Evolutionary conservation across 2,888 invertebrate genomes (phyloP), one percentile per base, ranked within the genome.

Genomic region (Hyposoter dolosus): DNA sequence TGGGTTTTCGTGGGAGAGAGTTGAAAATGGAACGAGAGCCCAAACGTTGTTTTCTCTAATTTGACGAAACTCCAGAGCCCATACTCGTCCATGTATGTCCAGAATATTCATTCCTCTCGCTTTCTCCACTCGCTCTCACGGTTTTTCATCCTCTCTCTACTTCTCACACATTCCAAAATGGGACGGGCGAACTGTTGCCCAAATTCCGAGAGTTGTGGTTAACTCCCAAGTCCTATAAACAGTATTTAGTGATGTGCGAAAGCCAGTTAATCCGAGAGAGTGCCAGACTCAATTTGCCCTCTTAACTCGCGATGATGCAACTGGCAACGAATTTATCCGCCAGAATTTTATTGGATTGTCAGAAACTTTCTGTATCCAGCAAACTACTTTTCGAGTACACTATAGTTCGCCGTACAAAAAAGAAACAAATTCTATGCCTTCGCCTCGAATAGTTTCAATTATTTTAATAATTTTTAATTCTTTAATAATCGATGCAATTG

Each of bases 141-240:
- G 19, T 63, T 7, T 45, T 10, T 45, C 60, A 15, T 12, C 19
- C 63, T 45, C 32, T 7, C n/a, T 15, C 60, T n/a, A 19, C 15
- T n/a, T 40, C 63, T 6, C 45, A n/a, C 47, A 32, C 28, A 35
- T 9, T 65, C 28, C 23, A 28, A 15, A 65, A 4, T 28, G 40
- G 72, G 43, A n/a, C 65, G 50, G 68, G 40, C 40, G 50, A 68
- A 68, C 80, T 80, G 80, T 72, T 72, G 71, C 65, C 45, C 65
- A 72, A 80, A 80, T 80, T 65, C 65, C 72, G 72, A 80, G 72
- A 80, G 80, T 80, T 72, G 80, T 32, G 80, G 72, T 71, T 89
- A 90, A 92, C 90, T 90, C 87, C 56, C 69, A 32, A 72, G 80
- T 82, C 71, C 82, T 87, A 80, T 86, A 81, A 86, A 84, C 84